Evolutionary conservation across 2,888 invertebrate species (phyloP), one percentile per base, ranked within the genome.

Genomic region (Crossocerus cetratus): DNA sequence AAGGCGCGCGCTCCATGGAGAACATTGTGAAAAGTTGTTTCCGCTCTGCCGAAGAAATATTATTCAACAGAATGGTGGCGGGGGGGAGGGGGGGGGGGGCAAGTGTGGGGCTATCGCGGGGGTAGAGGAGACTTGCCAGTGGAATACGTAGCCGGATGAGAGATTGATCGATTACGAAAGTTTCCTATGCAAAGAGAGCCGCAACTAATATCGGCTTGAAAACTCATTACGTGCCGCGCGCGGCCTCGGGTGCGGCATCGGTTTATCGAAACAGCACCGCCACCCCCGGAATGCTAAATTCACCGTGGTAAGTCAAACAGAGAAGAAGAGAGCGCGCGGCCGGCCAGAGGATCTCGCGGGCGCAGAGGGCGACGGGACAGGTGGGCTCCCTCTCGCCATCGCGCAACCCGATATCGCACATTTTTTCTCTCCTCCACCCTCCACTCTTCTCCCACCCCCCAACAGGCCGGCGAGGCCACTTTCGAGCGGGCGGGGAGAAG

Each of bases 121-220:
- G 11, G 32, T 11, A 11, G 11, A 11, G 11, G 32, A 2, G 32
- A 32, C 32, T 32, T 32, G n/a, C 32, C 8, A 32, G 32, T 32
- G 32, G 32, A 32, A 32, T 70, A 72, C 76, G 78, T 66, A 65
- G 72, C 70, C 65, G 69, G 74, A 74, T 63, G 77, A 74, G 80
- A 79, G 79, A 82, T 79, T 76, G 81, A 81, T 81, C 69, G 82
- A 79, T 82, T 76, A 71, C 75, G 69, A 76, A 81, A 81, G 77
- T 81, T 81, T 59, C 74, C 62, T 67, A 53, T 56, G 77, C 59
- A 53, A 73, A 72, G 65, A 65, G 69, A 32, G 32, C 65, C 21
- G 73, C 76, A 67, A 79, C 69, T 62, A 72, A 77, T 79, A 77
- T 65, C 64, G 69, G n/a, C 65, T 72, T 67, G 65, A 69, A 81